Base-by-base conservation (phyloP, 2,113 vertebrate species). In the Oostethus manadensis region DNA sequence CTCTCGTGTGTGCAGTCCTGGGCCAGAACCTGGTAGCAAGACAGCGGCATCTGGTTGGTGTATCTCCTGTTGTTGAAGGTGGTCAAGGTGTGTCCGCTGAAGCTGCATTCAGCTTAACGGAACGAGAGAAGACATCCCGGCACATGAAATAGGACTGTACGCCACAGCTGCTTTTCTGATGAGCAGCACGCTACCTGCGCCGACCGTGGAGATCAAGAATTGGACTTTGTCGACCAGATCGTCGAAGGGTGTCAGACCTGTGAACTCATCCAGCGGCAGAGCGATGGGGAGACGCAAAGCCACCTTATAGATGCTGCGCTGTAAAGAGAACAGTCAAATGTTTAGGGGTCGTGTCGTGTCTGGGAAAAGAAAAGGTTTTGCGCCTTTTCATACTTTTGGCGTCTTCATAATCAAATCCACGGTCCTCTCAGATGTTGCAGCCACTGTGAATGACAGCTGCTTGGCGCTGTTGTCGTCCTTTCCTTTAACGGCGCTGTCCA, bases 1-100 rank as follows among this genome's bases (percentile, higher is more conserved):
- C 89, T 71, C 66, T 92, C 89, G 10, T 83, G 13, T 1, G 90
- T 92, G 60, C 90, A 91, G 59, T 94, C 93, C 64, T 91, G 88
- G 1, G 84, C 86, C 68, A 93, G 56, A 63, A 94, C 60, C 33
- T 94, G 90, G 78, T 89, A 84, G 79, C 91, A 94, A 22, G 81
- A 83, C 58, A 60, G 47, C n/a, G 90, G 87, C 84, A 89, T 88
- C 54, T 85, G 60, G 14, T 84, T 88, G 18, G 69, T 79, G 82
- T 83, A 89, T 60, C 6, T 66, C 38, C 73, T 74, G 13, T 82
- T 82, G 43, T 93, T 92, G 74, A 93, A 94, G 2, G 92, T 92
- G 56, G 56, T 88, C 73, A 93, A 44, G 17, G 59, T 74, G 7
- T 80, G 49, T 10, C 10, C 4, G 1, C 0, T 2, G 33, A 66